Percentiles rank a stretch among this genome's conserved stretches.
Evolutionary conservation across 1,140 invertebrate genomes (phyloP).

Genomic region (Caenorhabditis briggsae): DNA sequence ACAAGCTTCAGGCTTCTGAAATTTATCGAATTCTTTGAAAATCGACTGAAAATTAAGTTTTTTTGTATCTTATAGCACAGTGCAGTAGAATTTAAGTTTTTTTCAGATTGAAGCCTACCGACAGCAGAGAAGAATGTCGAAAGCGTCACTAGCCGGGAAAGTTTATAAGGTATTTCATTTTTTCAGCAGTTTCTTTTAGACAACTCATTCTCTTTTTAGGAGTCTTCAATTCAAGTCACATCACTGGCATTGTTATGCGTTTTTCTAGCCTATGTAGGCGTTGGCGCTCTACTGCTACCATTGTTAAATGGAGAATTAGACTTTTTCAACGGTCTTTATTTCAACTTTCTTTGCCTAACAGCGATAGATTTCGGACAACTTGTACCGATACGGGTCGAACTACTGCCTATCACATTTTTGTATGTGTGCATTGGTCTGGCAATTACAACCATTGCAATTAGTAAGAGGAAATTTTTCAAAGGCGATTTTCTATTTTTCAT

Average conservation of each 20-base stretch:
- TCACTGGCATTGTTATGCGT: conserved; percentile 63
- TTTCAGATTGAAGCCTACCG: conserved; percentile 66
- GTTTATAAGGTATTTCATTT: conserved; percentile 45
- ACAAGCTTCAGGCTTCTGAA: too few relatives aligned
- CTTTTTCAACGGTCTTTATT: conserved; percentile 69
- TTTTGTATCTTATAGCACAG: too few relatives aligned
- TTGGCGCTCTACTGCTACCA: conserved; percentile 66
- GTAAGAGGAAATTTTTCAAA: too few relatives aligned
- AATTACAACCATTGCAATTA: conserved; percentile 68
- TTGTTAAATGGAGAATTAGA: conserved; percentile 67
- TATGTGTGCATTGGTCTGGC: conserved; percentile 68
- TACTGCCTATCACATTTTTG: conserved; percentile 67
- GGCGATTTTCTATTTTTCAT: not conserved
- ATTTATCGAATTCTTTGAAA: too few relatives aligned
- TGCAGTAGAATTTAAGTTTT: not conserved
- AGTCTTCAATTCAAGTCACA: conserved; percentile 66
- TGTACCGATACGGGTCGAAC: conserved; percentile 65
- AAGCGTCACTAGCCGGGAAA: conserved; percentile 61
- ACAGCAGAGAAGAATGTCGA: conserved; percentile 63
- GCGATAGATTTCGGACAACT: conserved; percentile 69
- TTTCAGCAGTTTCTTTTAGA: not conserved
- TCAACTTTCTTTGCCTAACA: conserved; percentile 68
- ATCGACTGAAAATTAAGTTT: too few relatives aligned
- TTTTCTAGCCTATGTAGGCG: conserved; percentile 64
- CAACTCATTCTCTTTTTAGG: conserved; percentile 17